phyloP scores from a whole-genome alignment of 2,888 invertebrate genomes.

The Lissocephala sabroskyi region DNA sequence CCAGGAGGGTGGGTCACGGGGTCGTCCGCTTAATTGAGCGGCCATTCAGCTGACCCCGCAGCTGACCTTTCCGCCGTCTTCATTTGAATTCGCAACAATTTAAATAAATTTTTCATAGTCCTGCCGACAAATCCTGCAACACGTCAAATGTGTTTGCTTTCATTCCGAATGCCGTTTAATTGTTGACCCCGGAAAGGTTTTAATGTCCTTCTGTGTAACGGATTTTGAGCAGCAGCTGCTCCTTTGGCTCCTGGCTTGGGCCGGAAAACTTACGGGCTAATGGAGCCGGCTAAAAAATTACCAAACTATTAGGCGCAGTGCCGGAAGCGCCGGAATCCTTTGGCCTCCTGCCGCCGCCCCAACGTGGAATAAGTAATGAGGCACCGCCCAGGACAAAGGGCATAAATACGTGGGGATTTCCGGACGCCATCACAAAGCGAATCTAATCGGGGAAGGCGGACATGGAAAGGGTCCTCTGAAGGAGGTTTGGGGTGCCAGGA shows the following conservation, averaged over 20 bases:
- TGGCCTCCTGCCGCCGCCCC: no score
- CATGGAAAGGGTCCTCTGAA: no score
- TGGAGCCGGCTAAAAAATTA: no score
- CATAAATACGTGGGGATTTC: no score
- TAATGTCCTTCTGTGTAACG: conserved; percentile 4
- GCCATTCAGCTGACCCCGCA: conserved; percentile 42
- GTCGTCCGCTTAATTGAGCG: conserved; percentile 41
- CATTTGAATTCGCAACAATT: conserved; percentile 40
- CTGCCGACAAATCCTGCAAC: conserved; percentile 21
- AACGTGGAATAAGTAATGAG: no score
- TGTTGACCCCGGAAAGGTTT: conserved; percentile 43
- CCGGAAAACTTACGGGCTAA: no score
- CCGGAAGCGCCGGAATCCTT: no score
- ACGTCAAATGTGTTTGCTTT: conserved; percentile 24
- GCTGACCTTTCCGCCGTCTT: conserved; percentile 55
- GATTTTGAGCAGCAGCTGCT: background rate
- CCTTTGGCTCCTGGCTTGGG: background rate
- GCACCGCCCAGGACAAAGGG: no score
- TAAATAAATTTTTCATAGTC: conserved; percentile 57
- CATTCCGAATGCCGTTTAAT: conserved; percentile 56
- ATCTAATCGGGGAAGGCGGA: no score
- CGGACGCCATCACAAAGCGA: no score
- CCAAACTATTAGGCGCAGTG: no score
- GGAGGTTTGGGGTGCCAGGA: no score
- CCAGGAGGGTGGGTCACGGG: conserved; percentile 24